Conservation (phyloP, 2,888 invertebrate species). For the Chaetogeoica ovagalla region DNA sequence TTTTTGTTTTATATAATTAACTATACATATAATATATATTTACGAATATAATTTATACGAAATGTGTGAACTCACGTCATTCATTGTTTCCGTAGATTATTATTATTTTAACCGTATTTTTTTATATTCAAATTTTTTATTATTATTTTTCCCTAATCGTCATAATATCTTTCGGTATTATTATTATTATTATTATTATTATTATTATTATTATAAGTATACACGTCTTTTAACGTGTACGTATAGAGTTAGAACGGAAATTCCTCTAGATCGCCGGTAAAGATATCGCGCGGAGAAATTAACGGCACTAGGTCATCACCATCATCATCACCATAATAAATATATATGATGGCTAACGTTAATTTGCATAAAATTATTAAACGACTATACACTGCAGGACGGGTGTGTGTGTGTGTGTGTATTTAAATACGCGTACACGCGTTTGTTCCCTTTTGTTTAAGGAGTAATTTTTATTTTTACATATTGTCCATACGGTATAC, state of each 20-base stretch:
- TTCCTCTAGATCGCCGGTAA: constrained; percentile 41
- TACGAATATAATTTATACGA: neutral
- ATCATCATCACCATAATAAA: too few relatives aligned
- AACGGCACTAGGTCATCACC: constrained; percentile 41
- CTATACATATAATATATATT: neutral
- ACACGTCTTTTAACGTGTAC: too few relatives aligned
- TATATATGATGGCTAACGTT: constrained; percentile 12
- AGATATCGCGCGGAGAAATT: constrained; percentile 37
- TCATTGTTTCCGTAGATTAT: constrained; percentile 31
- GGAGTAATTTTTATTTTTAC: constrained; percentile 11
- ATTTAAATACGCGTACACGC: neutral
- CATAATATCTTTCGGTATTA: constrained; percentile 17
- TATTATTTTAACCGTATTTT: constrained; percentile 23
- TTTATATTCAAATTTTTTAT: constrained; percentile 42
- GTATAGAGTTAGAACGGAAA: constrained; percentile 33
- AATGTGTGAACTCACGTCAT: constrained; percentile 18
- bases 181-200: too few relatives aligned
- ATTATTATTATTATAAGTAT: too few relatives aligned
- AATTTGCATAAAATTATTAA: constrained; percentile 49
- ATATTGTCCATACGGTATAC: neutral
- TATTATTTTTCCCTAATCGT: constrained; percentile 25
- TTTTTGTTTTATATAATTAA: constrained; percentile 43
- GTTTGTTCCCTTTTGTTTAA: constrained; percentile 16
- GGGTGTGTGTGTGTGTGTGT: neutral
- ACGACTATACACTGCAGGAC: neutral